These are phyloP conservation scores for Jordanella pulchra DNA, from an alignment of 2,797 vertebrate species.

Conservation along the genomic window DNA sequence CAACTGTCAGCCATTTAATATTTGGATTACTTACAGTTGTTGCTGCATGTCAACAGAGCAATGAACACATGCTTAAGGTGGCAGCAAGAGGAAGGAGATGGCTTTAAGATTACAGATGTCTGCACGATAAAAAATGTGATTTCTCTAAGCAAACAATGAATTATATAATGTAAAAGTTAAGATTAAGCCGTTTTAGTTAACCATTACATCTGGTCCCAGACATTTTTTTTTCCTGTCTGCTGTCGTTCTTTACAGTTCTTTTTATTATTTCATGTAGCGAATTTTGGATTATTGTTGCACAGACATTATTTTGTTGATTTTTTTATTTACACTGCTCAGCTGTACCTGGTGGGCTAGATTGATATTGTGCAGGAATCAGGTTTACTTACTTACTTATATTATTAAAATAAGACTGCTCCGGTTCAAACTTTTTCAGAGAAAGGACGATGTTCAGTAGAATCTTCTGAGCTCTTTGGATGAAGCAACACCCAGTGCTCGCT, in stretches of 20 bases:
- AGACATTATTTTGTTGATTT: background rate
- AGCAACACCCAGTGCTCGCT: no score
- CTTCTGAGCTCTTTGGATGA: no score
- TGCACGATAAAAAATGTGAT: slow-evolving; percentile 41
- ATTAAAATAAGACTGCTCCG: no score
- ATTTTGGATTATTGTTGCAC: no score
- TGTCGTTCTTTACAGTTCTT: no score
- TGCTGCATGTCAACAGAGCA: slow-evolving; percentile 70
- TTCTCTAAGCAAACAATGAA: slow-evolving; percentile 32
- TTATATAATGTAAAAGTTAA: slow-evolving; percentile 19
- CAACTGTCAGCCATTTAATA: slow-evolving; percentile 73
- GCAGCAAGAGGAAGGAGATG: slow-evolving; percentile 13
- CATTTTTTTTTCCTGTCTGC: background rate
- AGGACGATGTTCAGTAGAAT: no score
- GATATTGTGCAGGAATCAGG: no score
- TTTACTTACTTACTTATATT: no score
- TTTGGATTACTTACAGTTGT: slow-evolving; percentile 75
- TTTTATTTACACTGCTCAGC: background rate
- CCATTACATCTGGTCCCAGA: slow-evolving; percentile 4
- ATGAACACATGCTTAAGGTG: slow-evolving; percentile 73
- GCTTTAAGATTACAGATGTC: slow-evolving; percentile 20
- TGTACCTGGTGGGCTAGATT: background rate
- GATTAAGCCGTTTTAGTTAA: background rate
- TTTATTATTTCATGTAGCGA: no score
- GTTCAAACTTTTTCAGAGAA: no score